Evolutionary conservation across 2,113 vertebrate species (phyloP), one percentile per base, ranked within the genome.

Genomic region (Leptosomus discolor): DNA sequence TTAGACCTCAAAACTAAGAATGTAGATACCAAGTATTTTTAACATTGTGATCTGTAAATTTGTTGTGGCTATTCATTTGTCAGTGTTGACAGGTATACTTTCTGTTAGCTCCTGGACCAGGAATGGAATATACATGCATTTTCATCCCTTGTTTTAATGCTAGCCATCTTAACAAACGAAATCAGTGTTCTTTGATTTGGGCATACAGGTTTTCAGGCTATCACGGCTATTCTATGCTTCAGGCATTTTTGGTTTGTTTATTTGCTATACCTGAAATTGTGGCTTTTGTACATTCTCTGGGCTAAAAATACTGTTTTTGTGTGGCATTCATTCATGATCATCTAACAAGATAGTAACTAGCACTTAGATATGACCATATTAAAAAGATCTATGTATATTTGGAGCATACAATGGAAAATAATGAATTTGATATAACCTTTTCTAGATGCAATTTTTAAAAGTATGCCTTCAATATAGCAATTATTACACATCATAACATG

Each of bases 401-500:
- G 88, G 58, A 95, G 94, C 36, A 20, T 93, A 95, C 88, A 91
- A 26, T 87, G 82, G 91, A 95, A 97, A 91, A 97, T 82, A 90
- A 97, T 92, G 56, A 97, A 96, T 97, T 97, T 95, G 80, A 63
- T 84, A 65, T 61, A 97, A 92, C 56, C 67, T 96, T 97, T 96
- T 39, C 74, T 80, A 96, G 82, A 96, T 74, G 84, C 86, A 91
- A 79, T 98, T 97, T 98, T 92, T 45, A 37, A 96, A 97, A 95
- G 93, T 96, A 92, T 97, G 50, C 89, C 95, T 98, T 98, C 70
- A 71, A 50, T 96, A 96, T 92, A 91, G 96, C 88, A 97, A 97
- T 98, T 98, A 97, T 98, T 97, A 67, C 96, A 97, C 94, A 98
- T 97, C 95, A 94, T 97, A 98, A 95, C 86, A 46, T 98, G 97